A percentile compares a stretch with the other conserved stretches of the same genome.
These are phyloP conservation scores for Ceryle rudis DNA, from an alignment of 2,797 vertebrate species.

Conservation along the genomic window DNA sequence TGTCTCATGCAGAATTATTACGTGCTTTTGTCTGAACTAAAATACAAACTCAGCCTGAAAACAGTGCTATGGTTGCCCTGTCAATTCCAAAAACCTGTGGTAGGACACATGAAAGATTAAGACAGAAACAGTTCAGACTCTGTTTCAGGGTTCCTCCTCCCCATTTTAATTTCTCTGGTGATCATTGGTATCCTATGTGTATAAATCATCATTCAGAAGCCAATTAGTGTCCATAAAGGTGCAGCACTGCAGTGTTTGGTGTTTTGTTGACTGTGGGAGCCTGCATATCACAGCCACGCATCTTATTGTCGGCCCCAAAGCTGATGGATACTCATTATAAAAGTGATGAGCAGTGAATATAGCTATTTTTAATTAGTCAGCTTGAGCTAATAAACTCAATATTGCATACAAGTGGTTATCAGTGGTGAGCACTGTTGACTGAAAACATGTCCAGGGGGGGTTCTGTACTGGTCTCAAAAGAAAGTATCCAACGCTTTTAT, in stretches of 20 bases:
- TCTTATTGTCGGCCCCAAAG: not conserved
- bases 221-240: not conserved
- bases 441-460: not conserved
- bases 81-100: not conserved
- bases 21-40: not conserved
- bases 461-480: not conserved
- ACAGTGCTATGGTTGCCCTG: not conserved
- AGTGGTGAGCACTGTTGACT: not conserved
- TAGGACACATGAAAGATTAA: not conserved
- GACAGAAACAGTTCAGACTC: not conserved
- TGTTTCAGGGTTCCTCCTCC: not conserved
- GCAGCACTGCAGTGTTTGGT: rapidly evolving
- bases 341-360: not conserved
- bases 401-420: not conserved
- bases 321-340: not conserved
- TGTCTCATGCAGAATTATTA: not conserved
- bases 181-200: not conserved
- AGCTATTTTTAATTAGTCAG: not conserved
- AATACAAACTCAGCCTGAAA: not conserved
- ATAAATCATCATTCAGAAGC: not conserved
- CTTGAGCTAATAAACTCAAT: not conserved
- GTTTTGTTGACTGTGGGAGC: not conserved
- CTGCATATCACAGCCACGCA: not conserved
- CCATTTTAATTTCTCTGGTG: not conserved
- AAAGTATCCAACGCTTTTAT: not conserved